Evolutionary conservation across 2,888 invertebrate genomes (phyloP).

Genomic region (Drosophila paramelanica): DNA sequence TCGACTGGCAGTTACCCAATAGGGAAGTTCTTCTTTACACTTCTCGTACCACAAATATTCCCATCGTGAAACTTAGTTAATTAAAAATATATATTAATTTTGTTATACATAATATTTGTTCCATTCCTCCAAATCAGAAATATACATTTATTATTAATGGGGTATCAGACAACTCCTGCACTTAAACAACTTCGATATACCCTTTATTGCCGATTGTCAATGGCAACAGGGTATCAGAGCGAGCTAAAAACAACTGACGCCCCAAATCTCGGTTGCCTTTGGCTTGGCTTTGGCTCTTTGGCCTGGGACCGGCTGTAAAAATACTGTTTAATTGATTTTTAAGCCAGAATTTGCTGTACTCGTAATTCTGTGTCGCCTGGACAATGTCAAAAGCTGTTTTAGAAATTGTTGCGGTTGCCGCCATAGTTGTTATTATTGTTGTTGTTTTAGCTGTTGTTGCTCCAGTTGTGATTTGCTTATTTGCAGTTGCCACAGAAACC

Average conservation of each 20-base stretch:
- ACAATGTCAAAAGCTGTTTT: constrained; percentile 78
- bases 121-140: too few species aligned
- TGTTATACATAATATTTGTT: too few species aligned
- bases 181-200: not conserved
- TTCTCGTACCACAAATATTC: too few species aligned
- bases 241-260: constrained; percentile 47
- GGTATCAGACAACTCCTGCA: too few species aligned
- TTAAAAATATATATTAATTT: too few species aligned
- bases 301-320: constrained; percentile 60
- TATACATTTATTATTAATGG: too few species aligned
- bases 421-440: constrained; percentile 11
- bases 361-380: constrained; percentile 60
- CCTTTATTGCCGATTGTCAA: not conserved
- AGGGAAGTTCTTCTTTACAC: too few species aligned
- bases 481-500: constrained; percentile 62
- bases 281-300: constrained; percentile 25
- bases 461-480: constrained; percentile 63
- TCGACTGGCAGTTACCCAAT: not conserved
- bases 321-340: constrained; percentile 78
- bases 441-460: constrained; percentile 18
- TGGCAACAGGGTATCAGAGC: constrained; percentile 15
- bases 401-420: constrained; percentile 69
- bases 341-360: constrained; percentile 74
- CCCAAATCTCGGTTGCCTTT: constrained; percentile 62
- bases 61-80: too few species aligned